These are phyloP conservation scores for Crocallis elinguaria DNA, from an alignment of 2,888 invertebrate genomes.

Conservation along the genomic window DNA sequence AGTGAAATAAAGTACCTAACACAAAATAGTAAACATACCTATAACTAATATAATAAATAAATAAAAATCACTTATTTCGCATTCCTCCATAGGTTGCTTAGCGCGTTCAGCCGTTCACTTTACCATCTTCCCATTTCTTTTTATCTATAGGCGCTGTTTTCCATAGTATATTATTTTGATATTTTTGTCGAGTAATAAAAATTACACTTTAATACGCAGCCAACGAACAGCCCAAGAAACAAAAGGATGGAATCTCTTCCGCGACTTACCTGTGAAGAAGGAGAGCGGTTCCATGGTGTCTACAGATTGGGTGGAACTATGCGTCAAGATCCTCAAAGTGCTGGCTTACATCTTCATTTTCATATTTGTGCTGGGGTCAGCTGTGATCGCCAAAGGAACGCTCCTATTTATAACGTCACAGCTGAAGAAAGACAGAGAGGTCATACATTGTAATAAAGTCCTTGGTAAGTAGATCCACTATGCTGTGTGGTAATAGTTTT, in stretches of 20 bases:
- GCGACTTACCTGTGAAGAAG: constrained; percentile 88
- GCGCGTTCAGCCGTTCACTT: no score
- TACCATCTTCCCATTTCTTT: no score
- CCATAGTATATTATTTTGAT: no score
- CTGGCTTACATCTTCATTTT: constrained; percentile 89
- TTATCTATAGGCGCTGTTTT: no score
- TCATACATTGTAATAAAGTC: constrained; percentile 85
- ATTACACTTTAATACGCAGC: constrained; percentile 49
- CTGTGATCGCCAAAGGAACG: constrained; percentile 90
- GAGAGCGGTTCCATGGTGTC: constrained; percentile 88
- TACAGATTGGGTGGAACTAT: constrained; percentile 85
- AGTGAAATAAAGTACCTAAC: no score
- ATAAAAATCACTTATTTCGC: no score
- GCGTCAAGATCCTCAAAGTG: constrained; percentile 87
- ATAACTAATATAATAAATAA: no score
- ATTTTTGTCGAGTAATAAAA: no score
- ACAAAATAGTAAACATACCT: no score
- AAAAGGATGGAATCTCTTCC: constrained; percentile 92
- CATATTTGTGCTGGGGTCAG: constrained; percentile 86
- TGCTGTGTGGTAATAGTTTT: no score
- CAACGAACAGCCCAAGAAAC: constrained; percentile 82
- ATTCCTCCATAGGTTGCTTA: no score
- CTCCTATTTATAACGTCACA: constrained; percentile 90
- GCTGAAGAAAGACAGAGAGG: constrained; percentile 80
- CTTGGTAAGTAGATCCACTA: constrained; percentile 71